Percentiles rank a stretch among this genome's conserved stretches.
Conservation (phyloP, 1,140 invertebrate species). For the Tribolium castaneum region DNA sequence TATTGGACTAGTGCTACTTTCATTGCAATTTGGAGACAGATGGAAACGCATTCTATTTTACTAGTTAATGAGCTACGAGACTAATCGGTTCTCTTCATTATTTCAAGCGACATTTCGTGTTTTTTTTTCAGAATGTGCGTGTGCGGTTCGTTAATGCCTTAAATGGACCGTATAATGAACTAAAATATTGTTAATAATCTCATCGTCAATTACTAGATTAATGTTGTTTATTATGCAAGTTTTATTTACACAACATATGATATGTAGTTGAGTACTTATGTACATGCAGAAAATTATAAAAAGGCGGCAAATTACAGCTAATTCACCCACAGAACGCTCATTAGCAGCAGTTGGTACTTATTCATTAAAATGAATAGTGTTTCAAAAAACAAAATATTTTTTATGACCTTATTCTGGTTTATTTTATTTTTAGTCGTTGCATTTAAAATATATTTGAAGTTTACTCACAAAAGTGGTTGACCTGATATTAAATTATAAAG, state of each 20-base stretch:
- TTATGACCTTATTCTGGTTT: too few relatives aligned
- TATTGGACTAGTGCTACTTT: too few relatives aligned
- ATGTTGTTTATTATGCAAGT: background rate
- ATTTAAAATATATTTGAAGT: too few relatives aligned
- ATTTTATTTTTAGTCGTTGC: too few relatives aligned
- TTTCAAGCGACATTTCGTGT: background rate
- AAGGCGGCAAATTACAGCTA: background rate
- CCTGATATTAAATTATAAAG: too few relatives aligned
- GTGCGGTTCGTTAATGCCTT: background rate
- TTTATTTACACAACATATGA: too few relatives aligned
- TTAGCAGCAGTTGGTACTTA: background rate
- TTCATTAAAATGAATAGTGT: background rate
- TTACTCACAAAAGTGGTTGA: too few relatives aligned
- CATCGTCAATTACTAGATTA: background rate
- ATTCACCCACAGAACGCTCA: background rate
- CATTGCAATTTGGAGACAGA: too few relatives aligned
- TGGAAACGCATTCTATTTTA: background rate
- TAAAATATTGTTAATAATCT: background rate
- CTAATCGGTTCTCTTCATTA: background rate
- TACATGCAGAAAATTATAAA: background rate
- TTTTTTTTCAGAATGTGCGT: background rate
- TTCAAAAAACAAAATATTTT: too few relatives aligned
- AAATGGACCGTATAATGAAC: background rate
- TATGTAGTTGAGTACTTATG: background rate
- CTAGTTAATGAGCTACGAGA: background rate